A percentile compares a stretch with the other conserved stretches of the same genome.
phyloP scores from a whole-genome alignment of 1,140 invertebrate genomes.

The Nixonia krombeini region DNA sequence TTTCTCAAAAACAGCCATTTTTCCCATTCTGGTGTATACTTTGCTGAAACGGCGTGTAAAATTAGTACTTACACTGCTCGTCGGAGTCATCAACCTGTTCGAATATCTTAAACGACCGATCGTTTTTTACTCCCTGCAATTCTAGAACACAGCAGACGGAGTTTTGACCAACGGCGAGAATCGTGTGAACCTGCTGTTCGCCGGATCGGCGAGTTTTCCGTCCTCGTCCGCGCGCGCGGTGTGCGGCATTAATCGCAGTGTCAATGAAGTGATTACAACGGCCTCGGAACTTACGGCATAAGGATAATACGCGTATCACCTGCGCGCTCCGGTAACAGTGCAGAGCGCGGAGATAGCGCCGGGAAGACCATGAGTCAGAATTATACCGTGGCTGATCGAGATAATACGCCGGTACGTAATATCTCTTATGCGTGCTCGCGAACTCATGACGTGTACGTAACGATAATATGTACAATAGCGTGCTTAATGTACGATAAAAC shows the following conservation, averaged over 20 bases:
- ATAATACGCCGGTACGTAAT: slow-evolving; percentile 38
- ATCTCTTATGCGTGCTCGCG: slow-evolving; percentile 38
- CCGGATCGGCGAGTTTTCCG: too few species aligned
- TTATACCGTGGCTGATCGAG: slow-evolving; percentile 40
- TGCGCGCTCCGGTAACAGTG: slow-evolving; percentile 39
- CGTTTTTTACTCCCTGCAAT: too few species aligned
- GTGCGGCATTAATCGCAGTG: slow-evolving; percentile 30
- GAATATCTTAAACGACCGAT: too few species aligned
- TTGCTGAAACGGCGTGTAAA: too few species aligned
- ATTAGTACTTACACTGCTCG: too few species aligned
- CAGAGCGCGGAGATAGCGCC: slow-evolving; percentile 30
- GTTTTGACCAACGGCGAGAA: too few species aligned
- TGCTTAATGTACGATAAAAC: slow-evolving; percentile 30
- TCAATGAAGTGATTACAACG: slow-evolving; percentile 34
- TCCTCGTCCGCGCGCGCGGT: too few species aligned
- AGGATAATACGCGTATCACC: slow-evolving; percentile 35
- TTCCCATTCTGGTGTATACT: too few species aligned
- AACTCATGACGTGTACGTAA: slow-evolving; percentile 31
- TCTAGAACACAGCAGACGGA: too few species aligned
- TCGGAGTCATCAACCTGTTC: too few species aligned
- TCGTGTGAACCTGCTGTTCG: too few species aligned
- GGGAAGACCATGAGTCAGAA: slow-evolving; percentile 34
- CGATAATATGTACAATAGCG: slow-evolving; percentile 36
- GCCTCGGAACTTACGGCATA: slow-evolving; percentile 43
- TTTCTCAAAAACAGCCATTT: too few species aligned